Percentiles rank a stretch among this genome's conserved stretches.
phyloP scores from a whole-genome alignment of 2,888 invertebrate genomes.

The Polylopha cassiicola region DNA sequence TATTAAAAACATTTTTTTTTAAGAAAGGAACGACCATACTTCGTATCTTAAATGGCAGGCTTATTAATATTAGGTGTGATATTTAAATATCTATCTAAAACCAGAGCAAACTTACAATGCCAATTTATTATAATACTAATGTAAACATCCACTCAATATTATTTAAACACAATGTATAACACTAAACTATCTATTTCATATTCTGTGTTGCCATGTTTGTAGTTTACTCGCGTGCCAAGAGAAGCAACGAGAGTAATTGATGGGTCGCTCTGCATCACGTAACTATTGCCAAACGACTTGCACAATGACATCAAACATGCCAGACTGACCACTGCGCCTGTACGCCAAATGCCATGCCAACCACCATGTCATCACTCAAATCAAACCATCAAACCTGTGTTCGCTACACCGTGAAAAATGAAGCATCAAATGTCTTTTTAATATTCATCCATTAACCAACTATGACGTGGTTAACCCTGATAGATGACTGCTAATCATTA shows the following conservation, averaged over 20 bases:
- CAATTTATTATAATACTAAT: no score
- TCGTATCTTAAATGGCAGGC: no score
- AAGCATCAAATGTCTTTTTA: conserved; percentile 5
- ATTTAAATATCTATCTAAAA: no score
- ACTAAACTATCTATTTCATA: conserved; percentile 3
- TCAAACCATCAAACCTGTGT: conserved; percentile 7
- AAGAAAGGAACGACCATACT: no score
- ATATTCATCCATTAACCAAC: neutral
- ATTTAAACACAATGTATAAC: no score
- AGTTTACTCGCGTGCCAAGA: conserved; percentile 18
- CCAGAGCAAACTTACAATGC: no score
- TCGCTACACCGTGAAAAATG: conserved; percentile 4
- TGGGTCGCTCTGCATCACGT: conserved; percentile 29
- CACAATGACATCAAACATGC: conserved; percentile 22
- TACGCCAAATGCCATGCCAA: conserved; percentile 16
- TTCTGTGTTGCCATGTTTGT: neutral
- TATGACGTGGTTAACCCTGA: neutral
- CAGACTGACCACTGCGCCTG: conserved; percentile 15
- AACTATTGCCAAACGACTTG: conserved; percentile 27
- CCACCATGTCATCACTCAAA: conserved; percentile 18
- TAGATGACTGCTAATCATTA: neutral
- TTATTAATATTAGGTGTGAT: no score
- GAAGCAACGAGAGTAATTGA: conserved; percentile 30
- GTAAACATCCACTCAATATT: no score
- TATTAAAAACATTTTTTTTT: no score